Base-by-base conservation (phyloP, 1,140 invertebrate genomes). In the Cyclargus thomasi region DNA sequence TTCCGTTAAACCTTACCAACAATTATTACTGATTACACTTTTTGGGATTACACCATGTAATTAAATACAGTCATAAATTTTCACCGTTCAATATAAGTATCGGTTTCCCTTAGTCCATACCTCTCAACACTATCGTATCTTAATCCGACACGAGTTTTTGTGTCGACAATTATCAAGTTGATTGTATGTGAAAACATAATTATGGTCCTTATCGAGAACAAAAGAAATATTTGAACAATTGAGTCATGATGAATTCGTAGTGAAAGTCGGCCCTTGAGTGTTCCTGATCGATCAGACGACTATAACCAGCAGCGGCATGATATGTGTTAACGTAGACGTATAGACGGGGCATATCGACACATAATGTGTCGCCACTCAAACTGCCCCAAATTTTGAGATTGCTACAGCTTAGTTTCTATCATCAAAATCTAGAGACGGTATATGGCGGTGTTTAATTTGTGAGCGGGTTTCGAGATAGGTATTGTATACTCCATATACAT, bases 131-230 rank as follows among this genome's bases (percentile, higher is more conserved):
- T 47, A 47, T 47, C 39, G 53, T 20, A 17, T 17, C 53, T 55
- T 20, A 20, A 59, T 59, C 17, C 55, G 20, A 59, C 55, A 11
- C 18, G 18, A 59, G 17, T 59, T 59, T 59, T 59, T 59, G 6
- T 20, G 10, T 18, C 53, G 20, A 59, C 55, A 59, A 20, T 59
- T 59, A 59, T 55, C 55, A 59, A 59, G 5, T 11, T 59, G 18
- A 59, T 59, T 59, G 55, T 18, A 59, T 21, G 55, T 59, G 55
- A 59, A 59, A 59, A 59, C 55, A 59, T 59, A 59, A 59, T 59
- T 59, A 59, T 20, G 18, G 55, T 59, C 55, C 55, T 59, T 59
- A 59, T 59, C 55, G 55, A 21, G 55, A 59, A 59, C 20, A 59
- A 59, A 59, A 59, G 55, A 59, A 59, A 59, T 59, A 59, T 59